Percentiles rank a stretch among this genome's conserved stretches.
phyloP scores from a whole-genome alignment of 2,113 vertebrate species.

The Bombycilla garrulus region DNA sequence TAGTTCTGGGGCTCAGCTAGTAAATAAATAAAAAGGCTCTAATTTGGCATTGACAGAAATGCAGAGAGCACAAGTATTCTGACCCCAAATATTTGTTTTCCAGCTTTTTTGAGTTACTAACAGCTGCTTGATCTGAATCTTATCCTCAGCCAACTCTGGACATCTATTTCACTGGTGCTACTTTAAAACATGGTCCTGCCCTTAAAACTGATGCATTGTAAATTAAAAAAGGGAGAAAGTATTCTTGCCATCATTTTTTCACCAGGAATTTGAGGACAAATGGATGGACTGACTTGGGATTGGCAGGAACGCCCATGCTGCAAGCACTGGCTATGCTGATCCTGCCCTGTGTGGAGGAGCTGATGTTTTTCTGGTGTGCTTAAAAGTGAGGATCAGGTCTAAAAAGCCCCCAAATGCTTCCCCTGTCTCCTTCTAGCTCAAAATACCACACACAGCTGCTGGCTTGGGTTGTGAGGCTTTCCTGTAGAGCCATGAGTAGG shows the following conservation, averaged over 20 bases:
- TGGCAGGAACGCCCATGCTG: fast-evolving
- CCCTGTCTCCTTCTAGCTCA: neutral
- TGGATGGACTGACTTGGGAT: neutral
- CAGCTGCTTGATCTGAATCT: neutral
- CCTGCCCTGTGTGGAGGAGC: neutral
- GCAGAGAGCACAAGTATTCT: neutral
- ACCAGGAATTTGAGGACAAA: neutral
- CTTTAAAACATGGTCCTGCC: neutral
- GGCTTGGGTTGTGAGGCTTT: neutral
- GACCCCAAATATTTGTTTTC: neutral
- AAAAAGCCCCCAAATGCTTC: neutral
- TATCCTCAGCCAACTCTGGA: neutral
- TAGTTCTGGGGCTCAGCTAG: neutral
- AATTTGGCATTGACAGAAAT: neutral
- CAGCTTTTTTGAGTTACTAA: neutral
- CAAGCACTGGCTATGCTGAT: neutral
- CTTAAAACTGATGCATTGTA: neutral
- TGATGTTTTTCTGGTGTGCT: neutral
- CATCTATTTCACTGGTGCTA: neutral
- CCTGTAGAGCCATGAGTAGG: neutral
- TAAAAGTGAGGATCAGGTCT: neutral
- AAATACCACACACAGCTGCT: neutral
- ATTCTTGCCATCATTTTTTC: neutral
- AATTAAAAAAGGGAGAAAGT: neutral
- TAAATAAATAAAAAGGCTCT: neutral